Evolutionary conservation across 1,140 invertebrate species (phyloP), one percentile per base, ranked within the genome.

Genomic region (Sitobion miscanthi): DNA sequence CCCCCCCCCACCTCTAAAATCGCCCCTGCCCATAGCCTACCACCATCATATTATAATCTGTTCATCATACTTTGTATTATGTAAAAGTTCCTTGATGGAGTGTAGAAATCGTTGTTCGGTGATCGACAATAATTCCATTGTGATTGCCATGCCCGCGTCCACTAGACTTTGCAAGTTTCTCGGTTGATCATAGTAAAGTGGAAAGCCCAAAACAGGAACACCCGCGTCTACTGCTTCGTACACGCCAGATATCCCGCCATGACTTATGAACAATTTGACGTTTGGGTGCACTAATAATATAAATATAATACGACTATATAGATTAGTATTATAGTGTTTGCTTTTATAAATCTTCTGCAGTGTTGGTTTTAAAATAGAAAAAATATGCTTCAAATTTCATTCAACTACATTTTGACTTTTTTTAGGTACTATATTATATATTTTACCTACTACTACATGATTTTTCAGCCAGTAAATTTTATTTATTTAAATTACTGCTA

Each of bases 111-210:
- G 42, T 47, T 69, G 17, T 82, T 91, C 90, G 23, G 42, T 82
- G 4, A 92, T n/a, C 7, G 91, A 52, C 20, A 83, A 38, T 35
- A 92, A 54, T 38, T 95, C 94, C 83, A 96, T 62, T 47, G 94
- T 94, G 21, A 95, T 54, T 4, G 95, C 94, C 45, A 90, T 93
- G n/a, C 89, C 92, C 5, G 88, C 47, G 20, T 38, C 35, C 35
- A 91, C 45, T 11, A 94, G 62, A 52, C 87, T 91, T 77, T 69
- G 38, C 6, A 95, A 95, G 94, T 96, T 96, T 30, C 95, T 94
- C 47, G 94, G 94, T 94, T 97, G 97, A 95, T 97, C 96, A 23
- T 95, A 95, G 82, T 96, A 96, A n/a, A 97, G 95, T 69, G 97
- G 97, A 92, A 97, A 96, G 7, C 96, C 97, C 45, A 97, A 95